A percentile compares a stretch with the other conserved stretches of the same genome.
phyloP scores from a whole-genome alignment of 2,113 vertebrate genomes.

The Illadopsis cleaveri region DNA sequence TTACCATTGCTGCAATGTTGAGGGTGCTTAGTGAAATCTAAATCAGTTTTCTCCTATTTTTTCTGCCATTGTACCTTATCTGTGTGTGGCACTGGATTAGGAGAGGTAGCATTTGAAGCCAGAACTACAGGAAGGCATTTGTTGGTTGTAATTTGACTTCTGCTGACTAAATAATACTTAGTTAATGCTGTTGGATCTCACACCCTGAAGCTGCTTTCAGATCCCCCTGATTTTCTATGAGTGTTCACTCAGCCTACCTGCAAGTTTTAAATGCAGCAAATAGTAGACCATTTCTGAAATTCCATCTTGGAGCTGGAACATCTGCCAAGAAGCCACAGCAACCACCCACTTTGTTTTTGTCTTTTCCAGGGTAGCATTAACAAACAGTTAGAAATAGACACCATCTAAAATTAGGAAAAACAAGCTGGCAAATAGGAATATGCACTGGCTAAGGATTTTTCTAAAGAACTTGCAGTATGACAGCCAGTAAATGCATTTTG shows the following conservation, averaged over 20 bases:
- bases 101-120: not conserved
- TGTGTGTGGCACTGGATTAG: not conserved
- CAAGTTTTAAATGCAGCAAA: not conserved
- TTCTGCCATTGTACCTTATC: not conserved
- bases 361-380: slow-evolving; percentile 43
- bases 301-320: slow-evolving; percentile 29
- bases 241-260: not conserved
- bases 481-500: slow-evolving; percentile 12
- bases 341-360: slow-evolving; percentile 48
- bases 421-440: not conserved
- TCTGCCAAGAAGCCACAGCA: slow-evolving; percentile 41
- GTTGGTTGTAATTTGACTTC: not conserved
- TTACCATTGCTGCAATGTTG: not conserved
- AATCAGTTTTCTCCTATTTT: not conserved
- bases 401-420: slow-evolving; percentile 36
- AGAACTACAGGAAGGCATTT: not conserved
- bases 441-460: not conserved
- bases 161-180: not conserved
- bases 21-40: not conserved
- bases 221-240: not conserved
- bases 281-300: not conserved
- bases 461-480: not conserved
- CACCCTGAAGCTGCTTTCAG: not conserved
- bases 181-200: not conserved
- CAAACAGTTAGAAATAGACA: slow-evolving; percentile 43